Evolutionary conservation across 2,888 invertebrate species (phyloP).

Genomic region (Lysandra coridon): DNA sequence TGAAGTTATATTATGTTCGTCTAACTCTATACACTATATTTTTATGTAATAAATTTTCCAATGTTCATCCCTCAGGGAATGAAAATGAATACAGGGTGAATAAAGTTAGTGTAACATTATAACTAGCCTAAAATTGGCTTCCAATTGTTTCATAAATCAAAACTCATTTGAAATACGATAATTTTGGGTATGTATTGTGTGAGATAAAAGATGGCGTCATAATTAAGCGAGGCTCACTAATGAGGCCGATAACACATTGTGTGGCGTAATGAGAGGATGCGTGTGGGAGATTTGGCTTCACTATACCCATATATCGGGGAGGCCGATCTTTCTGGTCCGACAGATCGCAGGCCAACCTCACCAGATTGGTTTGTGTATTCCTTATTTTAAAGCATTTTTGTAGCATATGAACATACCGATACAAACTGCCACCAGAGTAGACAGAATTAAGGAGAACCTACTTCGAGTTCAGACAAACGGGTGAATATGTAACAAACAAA

Average conservation of each 20-base stretch:
- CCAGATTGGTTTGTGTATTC: no score
- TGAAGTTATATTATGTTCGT: no score
- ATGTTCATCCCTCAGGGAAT: neutral
- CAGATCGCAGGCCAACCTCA: neutral
- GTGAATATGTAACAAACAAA: no score
- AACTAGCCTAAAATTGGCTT: neutral
- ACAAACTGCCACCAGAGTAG: no score
- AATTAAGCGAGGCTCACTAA: neutral
- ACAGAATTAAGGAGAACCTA: no score
- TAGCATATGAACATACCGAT: no score
- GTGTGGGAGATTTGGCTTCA: neutral
- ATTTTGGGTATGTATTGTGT: conserved; percentile 13
- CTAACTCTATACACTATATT: no score
- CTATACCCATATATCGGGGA: neutral
- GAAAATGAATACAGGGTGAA: neutral
- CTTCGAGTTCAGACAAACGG: no score
- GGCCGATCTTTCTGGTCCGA: neutral
- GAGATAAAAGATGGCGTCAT: conserved; percentile 4
- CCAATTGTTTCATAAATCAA: conserved; percentile 31
- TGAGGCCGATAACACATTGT: conserved; percentile 18
- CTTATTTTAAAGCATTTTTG: no score
- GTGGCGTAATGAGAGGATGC: conserved; percentile 1
- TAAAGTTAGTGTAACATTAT: neutral
- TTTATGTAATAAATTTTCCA: no score
- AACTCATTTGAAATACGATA: conserved; percentile 32